These are phyloP conservation scores for Galaxias olidus DNA, from an alignment of 2,797 vertebrate genomes.

Conservation along the genomic window DNA sequence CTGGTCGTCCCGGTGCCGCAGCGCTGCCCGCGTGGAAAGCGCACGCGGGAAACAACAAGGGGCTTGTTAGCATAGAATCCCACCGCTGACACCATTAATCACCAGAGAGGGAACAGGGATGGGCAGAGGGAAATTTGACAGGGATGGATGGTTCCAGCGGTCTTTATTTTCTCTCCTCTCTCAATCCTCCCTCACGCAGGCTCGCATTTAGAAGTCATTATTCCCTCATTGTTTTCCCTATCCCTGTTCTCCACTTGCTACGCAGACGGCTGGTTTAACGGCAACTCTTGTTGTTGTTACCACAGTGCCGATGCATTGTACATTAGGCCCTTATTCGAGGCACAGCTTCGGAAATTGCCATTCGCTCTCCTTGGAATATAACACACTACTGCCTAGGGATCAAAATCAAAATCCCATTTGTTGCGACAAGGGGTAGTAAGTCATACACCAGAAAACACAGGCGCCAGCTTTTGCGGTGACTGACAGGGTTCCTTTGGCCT, in stretches of 20 bases:
- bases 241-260: no score
- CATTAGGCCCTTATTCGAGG: constrained; percentile 13
- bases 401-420: constrained; percentile 21
- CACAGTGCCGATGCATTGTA: constrained; percentile 15
- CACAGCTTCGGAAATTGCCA: constrained; percentile 49
- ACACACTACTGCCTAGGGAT: constrained; percentile 49
- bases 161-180: constrained; percentile 50
- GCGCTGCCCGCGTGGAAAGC: constrained; percentile 32
- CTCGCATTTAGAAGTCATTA: constrained; percentile 56
- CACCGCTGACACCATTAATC: constrained; percentile 77
- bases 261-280: constrained; percentile 46
- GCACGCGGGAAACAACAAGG: constrained; percentile 70
- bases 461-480: constrained; percentile 8
- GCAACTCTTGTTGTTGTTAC: constrained; percentile 39
- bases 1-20: constrained; percentile 58
- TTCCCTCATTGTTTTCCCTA: constrained; percentile 34
- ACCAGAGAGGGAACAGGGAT: constrained; percentile 65
- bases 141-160: constrained; percentile 73
- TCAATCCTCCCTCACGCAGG: constrained; percentile 49
- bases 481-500: not conserved
- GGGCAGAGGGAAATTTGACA: constrained; percentile 64
- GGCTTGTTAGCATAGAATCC: constrained; percentile 78
- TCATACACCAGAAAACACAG: constrained; percentile 4
- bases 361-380: constrained; percentile 41
- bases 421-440: constrained; percentile 16